Conservation (phyloP, 30 jellyfish, hydroid and myxozoan species). For the Aurelia sp. region DNA sequence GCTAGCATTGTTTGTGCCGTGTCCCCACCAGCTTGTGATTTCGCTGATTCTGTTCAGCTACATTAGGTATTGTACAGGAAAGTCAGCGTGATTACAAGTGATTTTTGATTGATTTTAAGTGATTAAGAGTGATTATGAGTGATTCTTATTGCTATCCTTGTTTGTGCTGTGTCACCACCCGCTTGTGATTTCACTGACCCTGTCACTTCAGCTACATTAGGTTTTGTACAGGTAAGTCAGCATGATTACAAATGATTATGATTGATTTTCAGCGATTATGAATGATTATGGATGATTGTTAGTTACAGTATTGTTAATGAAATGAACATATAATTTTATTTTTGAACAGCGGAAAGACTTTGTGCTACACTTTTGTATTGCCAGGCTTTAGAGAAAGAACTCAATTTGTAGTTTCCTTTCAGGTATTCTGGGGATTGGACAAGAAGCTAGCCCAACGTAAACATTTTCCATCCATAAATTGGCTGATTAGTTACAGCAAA, state of each 20-base stretch:
- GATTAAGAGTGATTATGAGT: no score
- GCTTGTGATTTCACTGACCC: conserved; percentile 99
- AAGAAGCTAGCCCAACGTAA: conserved; percentile 99
- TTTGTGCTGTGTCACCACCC: conserved; percentile 99
- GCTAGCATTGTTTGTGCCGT: conserved; percentile 99
- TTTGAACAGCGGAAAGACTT: no score
- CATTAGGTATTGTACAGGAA: conserved; percentile 99
- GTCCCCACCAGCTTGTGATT: conserved; percentile 99
- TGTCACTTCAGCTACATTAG: conserved; percentile 91
- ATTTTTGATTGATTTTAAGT: no score
- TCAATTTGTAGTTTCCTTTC: no score
- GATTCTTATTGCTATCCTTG: conserved; percentile 86
- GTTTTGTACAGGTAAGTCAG: conserved; percentile 93
- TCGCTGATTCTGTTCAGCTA: conserved; percentile 99
- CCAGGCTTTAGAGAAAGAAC: no score
- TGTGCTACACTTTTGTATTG: no score
- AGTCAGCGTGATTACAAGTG: neutral
- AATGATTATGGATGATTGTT: no score
- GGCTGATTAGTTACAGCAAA: conserved; percentile 99
- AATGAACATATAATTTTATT: no score
- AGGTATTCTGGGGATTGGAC: conserved; percentile 99
- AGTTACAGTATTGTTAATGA: conserved; percentile 85
- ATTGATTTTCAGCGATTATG: no score
- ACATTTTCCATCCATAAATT: conserved; percentile 98
- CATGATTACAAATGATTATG: neutral